Base-by-base conservation (phyloP, 2,113 vertebrate species). In the Andinoacara biseriatus region DNA sequence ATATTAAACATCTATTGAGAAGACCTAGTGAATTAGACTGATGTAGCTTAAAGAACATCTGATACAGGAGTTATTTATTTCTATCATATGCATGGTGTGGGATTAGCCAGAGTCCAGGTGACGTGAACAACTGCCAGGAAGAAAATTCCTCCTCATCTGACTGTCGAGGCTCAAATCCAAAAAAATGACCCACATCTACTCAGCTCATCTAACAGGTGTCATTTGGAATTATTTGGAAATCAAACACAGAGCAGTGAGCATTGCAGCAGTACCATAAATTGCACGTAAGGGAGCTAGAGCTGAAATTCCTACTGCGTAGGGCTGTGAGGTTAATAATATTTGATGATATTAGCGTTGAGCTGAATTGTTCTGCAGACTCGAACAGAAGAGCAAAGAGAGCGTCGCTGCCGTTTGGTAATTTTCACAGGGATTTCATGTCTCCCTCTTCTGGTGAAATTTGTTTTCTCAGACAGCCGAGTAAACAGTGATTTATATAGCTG, bases 81-180 rank as follows among this genome's bases (percentile, higher is more conserved):
- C 24, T 87, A 22, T 60, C 49, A 29, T 61, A 46, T 80, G 15
- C 3, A 5, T 67, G 57, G 9, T 24, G 61, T 13, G 57, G 77
- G 85, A 91, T 90, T 88, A 92, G 17, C 17, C 58, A 35, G 77
- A 75, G 84, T 79, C 65, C 91, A 94, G 91, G 86, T 92, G 91
- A 92, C 59, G 52, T 31, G 26, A 84, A 78, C 26, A 76, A 81
- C 54, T 87, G 91, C 86, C 88, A 89, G 83, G 56, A 76, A 58
- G 74, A 86, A 86, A 87, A 93, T 91, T 93, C 87, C 85, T 87
- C 59, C 58, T 74, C 1, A 6, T 62, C 86, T 46, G 24, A 83
- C 82, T 76, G 86, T 80, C 52, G 3, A 77, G 40, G 69, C 29
- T 6, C 2, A 10, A 89, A 81, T 86, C 84, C 81, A 49, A 88